Evolutionary conservation across 1,140 invertebrate species (phyloP), one percentile per base, ranked within the genome.

Genomic region (Drosophila funebris): DNA sequence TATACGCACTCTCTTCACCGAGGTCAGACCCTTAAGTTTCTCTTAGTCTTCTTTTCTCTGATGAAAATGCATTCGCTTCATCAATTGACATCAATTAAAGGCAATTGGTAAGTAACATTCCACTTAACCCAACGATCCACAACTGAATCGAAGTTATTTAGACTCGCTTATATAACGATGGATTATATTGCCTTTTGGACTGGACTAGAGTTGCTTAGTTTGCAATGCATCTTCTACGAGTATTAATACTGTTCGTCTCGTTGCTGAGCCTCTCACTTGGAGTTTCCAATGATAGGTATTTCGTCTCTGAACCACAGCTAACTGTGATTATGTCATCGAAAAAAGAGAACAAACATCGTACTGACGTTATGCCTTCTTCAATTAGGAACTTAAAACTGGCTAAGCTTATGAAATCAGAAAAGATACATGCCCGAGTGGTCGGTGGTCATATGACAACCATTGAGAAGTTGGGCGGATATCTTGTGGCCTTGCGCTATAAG

Each of bases 11-110:
- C 70, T 90, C 2, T 58, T 90, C 9, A 50, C 43, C n/a, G 75
- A 82, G 41, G 54, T 90, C 14, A 53, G 83, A 29, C 88, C 89
- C 0, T 56, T 90, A 29, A 90, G 89, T 67, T 90, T 70, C 58
- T 88, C 80, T 0, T 90, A 79, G 27, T 27, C 9, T 29, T 11
- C 5, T 13, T 14, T n/a, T 48, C 60, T 27, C 24, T 43, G 16
- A 56, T 56, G 54, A 37, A 62, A 76, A 41, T 36, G 76, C 62
- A 66, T 69, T 56, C n/a, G 74, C 44, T 54, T 39, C 52, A 58
- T 61, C 43, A 84, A 79, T 84, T 73, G 74, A 31, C 50, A 33
- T 31, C 77, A 85, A 84, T 85, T 80, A 70, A 80, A 52, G 8
- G 8, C 14, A 33, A 52, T 52, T 80, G 76, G 76, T n/a, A 24